Evolutionary conservation across 2,797 vertebrate genomes (phyloP).

Genomic region (Danio choprae): DNA sequence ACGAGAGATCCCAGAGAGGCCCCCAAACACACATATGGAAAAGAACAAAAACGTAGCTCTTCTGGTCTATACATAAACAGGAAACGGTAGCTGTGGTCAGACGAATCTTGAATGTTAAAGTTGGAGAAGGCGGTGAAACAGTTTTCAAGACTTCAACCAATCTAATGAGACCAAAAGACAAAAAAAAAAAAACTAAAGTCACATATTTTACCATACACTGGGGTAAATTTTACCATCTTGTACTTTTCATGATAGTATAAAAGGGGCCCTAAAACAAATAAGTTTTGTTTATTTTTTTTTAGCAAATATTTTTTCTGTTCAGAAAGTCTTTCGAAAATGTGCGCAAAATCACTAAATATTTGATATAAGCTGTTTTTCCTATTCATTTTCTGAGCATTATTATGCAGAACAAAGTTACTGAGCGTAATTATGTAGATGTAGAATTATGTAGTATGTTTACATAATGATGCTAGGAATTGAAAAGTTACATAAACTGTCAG

Average conservation of each 20-base stretch:
- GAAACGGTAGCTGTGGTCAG: constrained; percentile 48
- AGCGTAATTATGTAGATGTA: too few species aligned
- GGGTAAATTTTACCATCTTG: background rate
- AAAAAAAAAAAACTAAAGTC: background rate
- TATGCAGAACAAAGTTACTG: too few species aligned
- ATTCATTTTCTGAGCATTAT: too few species aligned
- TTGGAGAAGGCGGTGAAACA: background rate
- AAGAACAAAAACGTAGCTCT: constrained; percentile 48
- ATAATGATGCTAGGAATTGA: too few species aligned
- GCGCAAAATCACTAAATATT: background rate
- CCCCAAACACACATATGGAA: constrained; percentile 33
- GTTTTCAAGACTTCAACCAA: background rate
- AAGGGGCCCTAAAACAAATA: background rate
- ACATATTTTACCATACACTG: background rate
- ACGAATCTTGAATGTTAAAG: constrained; percentile 51
- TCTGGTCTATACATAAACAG: constrained; percentile 52
- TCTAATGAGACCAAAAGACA: background rate
- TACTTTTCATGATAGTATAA: background rate
- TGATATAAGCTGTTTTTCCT: too few species aligned
- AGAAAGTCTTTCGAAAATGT: background rate
- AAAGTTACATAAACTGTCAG: too few species aligned
- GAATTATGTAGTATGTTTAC: too few species aligned
- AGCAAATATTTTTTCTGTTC: constrained; percentile 1
- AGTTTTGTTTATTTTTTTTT: background rate
- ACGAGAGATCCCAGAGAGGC: constrained; percentile 43